A percentile compares a stretch with the other conserved stretches of the same genome.
Evolutionary conservation across 2,888 invertebrate species (phyloP).

Genomic region (Aplocera efformata): DNA sequence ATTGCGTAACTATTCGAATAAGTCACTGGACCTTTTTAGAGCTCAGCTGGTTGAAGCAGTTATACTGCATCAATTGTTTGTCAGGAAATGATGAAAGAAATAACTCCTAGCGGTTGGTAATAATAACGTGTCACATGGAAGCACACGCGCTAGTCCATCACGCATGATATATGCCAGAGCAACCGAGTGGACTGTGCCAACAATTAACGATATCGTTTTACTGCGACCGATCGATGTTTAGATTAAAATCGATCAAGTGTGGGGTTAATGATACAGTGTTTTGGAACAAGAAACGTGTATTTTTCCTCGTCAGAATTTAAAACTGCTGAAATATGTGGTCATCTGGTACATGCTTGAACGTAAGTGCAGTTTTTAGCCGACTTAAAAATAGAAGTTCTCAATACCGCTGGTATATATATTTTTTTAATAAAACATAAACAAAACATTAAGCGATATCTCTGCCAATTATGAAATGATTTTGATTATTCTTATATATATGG

Average conservation of each 20-base stretch:
- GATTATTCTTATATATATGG: no score
- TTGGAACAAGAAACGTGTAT: no score
- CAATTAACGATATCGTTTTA: conserved; percentile 34
- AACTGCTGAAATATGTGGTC: no score
- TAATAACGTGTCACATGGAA: conserved; percentile 39
- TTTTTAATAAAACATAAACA: no score
- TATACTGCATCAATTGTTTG: conserved; percentile 7
- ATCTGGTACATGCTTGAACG: no score
- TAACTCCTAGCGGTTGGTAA: conserved; percentile 20
- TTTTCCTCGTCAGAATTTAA: no score
- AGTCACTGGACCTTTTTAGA: conserved; percentile 1
- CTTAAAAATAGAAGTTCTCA: no score
- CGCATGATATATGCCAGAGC: conserved; percentile 31
- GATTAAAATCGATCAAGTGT: conserved; percentile 8
- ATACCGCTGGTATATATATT: no score
- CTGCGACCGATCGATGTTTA: conserved; percentile 3
- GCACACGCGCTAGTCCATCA: conserved; percentile 33
- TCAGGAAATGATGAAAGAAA: conserved; percentile 20
- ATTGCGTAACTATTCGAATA: neutral
- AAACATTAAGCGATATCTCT: no score
- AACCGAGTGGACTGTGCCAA: conserved; percentile 40
- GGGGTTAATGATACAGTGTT: neutral
- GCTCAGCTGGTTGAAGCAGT: conserved; percentile 3
- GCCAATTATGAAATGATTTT: no score
- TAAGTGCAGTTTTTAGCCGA: no score